Evolutionary conservation across 2,113 vertebrate species (phyloP).

Genomic region (Uria aalge): DNA sequence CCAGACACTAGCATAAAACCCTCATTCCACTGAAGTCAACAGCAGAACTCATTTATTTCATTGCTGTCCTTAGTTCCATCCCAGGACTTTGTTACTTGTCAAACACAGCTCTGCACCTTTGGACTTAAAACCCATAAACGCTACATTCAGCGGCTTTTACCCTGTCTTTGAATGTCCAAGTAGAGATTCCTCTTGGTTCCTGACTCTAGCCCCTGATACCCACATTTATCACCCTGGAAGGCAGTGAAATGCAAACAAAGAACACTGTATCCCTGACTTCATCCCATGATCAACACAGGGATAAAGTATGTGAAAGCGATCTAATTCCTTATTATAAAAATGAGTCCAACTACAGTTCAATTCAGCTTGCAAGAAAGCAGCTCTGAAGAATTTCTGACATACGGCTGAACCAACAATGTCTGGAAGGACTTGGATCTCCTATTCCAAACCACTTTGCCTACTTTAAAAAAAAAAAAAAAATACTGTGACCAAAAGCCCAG

Average conservation of each 20-base stretch:
- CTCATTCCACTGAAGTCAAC: not conserved
- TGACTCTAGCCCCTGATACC: not conserved
- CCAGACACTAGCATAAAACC: not conserved
- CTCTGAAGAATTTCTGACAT: slow-evolving; percentile 52
- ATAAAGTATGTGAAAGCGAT: not conserved
- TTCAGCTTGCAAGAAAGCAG: slow-evolving; percentile 26
- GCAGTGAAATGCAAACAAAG: not conserved
- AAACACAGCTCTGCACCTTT: not conserved
- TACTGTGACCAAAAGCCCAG: slow-evolving; percentile 54
- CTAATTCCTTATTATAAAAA: slow-evolving; percentile 34
- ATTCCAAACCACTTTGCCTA: slow-evolving; percentile 51
- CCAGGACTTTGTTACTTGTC: not conserved
- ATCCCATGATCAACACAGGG: slow-evolving; percentile 15
- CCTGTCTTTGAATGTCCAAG: not conserved
- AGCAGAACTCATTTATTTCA: not conserved
- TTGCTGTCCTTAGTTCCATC: not conserved
- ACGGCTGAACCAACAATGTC: slow-evolving; percentile 57
- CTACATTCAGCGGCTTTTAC: not conserved
- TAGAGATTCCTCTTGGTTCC: not conserved
- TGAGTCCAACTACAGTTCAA: slow-evolving; percentile 9
- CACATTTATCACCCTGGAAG: slow-evolving; percentile 7
- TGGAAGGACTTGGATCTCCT: slow-evolving; percentile 48
- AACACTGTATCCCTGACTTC: slow-evolving; percentile 36
- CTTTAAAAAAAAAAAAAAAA: not conserved
- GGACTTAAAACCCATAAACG: not conserved